A percentile compares a stretch with the other conserved stretches of the same genome.
These are phyloP conservation scores for Sylvia atricapilla DNA, from an alignment of 2,113 vertebrate species.

Conservation along the genomic window DNA sequence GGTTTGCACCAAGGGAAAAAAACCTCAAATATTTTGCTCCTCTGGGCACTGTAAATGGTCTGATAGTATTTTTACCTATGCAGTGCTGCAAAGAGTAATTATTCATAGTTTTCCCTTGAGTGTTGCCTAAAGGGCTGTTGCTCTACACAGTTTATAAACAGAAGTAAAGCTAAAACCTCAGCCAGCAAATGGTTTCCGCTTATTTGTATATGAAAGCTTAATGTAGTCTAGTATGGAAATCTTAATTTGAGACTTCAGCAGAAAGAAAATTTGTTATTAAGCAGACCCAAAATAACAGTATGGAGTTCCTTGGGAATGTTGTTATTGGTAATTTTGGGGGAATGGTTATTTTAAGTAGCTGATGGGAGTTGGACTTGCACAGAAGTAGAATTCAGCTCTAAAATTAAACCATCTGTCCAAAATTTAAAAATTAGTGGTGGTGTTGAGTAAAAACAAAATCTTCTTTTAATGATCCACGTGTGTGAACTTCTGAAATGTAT, in stretches of 20 bases:
- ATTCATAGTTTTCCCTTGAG: not conserved
- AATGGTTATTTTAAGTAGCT: not conserved
- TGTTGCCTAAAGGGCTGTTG: conserved; percentile 9
- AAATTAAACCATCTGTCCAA: not conserved
- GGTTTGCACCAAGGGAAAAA: not conserved
- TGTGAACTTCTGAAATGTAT: not conserved
- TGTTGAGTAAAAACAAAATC: not conserved
- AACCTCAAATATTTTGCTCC: not conserved
- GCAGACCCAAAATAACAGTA: not conserved
- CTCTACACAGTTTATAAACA: conserved; percentile 12
- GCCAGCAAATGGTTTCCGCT: not conserved
- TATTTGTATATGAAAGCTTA: conserved; percentile 20
- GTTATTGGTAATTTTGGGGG: not conserved
- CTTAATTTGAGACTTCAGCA: not conserved
- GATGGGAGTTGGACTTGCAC: not conserved
- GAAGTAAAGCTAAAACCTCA: conserved; percentile 5
- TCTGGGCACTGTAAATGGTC: not conserved
- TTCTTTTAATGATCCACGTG: not conserved
- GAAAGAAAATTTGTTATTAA: not conserved
- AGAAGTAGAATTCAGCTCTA: not conserved
- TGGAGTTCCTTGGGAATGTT: not conserved
- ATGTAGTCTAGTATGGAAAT: not conserved
- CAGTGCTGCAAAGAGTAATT: conserved; percentile 12
- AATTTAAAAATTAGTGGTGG: not conserved
- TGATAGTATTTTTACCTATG: conserved; percentile 29